These are phyloP conservation scores for Drosophila kepulauana DNA, from an alignment of 1,140 invertebrate species.

Conservation along the genomic window DNA sequence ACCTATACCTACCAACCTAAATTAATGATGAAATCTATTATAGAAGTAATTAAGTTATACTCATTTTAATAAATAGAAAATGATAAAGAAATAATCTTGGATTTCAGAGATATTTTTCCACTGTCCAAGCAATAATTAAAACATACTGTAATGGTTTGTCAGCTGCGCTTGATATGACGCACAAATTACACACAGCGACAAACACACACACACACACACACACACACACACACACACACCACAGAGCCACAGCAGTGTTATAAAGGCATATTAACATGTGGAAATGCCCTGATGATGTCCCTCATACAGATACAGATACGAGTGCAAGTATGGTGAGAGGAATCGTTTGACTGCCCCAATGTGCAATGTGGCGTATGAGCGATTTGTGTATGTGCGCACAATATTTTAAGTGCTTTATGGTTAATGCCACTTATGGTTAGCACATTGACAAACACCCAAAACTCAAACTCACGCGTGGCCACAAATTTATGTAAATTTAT, in stretches of 20 bases:
- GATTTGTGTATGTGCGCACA: constrained; percentile 48
- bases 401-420: constrained; percentile 62
- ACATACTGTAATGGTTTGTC: constrained; percentile 50
- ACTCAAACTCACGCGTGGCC: constrained; percentile 19
- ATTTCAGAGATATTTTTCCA: background rate
- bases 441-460: constrained; percentile 38
- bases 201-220: constrained; percentile 3
- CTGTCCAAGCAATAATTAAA: constrained; percentile 46
- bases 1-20: too few relatives aligned
- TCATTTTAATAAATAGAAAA: background rate
- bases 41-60: too few relatives aligned
- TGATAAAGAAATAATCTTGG: too few relatives aligned
- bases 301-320: constrained; percentile 2
- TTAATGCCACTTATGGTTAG: constrained; percentile 62
- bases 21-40: too few relatives aligned
- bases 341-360: constrained; percentile 16
- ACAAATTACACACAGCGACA: constrained; percentile 1
- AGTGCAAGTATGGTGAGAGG: background rate
- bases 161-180: constrained; percentile 34
- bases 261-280: constrained; percentile 1
- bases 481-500: constrained; percentile 47
- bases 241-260: background rate
- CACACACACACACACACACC: background rate
- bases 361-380: constrained; percentile 63
- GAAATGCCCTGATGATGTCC: constrained; percentile 9